These are phyloP conservation scores for Kryptolebias ocellatus DNA, from an alignment of 2,797 vertebrate species.

Conservation along the genomic window DNA sequence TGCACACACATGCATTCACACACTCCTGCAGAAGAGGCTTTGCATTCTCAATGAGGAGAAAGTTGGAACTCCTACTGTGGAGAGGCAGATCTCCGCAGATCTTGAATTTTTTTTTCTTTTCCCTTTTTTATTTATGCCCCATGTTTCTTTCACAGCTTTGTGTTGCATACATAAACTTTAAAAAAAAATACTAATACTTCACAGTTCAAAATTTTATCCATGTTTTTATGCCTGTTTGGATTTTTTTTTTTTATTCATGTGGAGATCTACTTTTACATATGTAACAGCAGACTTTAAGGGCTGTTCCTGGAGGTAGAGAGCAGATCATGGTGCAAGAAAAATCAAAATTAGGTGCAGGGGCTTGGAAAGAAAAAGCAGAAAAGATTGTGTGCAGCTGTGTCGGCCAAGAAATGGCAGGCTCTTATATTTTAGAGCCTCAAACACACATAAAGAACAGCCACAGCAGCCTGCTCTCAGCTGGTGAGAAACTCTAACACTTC, in stretches of 20 bases:
- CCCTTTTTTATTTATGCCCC: conserved; percentile 10
- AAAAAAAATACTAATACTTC: not conserved
- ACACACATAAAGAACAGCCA: conserved; percentile 21
- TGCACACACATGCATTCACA: conserved; percentile 22
- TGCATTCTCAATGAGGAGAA: conserved; percentile 81
- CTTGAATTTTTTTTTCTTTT: conserved; percentile 31
- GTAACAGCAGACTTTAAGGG: conserved; percentile 9
- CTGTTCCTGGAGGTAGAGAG: conserved; percentile 9
- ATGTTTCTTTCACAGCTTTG: conserved; percentile 19
- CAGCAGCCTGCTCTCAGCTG: conserved; percentile 28
- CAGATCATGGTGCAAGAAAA: conserved; percentile 20
- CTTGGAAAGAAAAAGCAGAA: conserved; percentile 12
- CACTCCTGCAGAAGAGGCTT: conserved; percentile 67
- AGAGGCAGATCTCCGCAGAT: too few species aligned
- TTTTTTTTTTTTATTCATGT: conserved; percentile 35
- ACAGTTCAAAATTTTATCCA: conserved; percentile 7
- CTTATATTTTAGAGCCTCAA: conserved; percentile 4
- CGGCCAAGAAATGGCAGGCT: conserved; percentile 20
- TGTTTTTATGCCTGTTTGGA: conserved; percentile 22
- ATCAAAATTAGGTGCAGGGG: conserved; percentile 29
- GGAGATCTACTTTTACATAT: conserved; percentile 29
- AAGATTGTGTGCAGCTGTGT: conserved; percentile 12
- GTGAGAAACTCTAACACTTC: conserved; percentile 52
- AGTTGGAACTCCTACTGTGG: conserved; percentile 64
- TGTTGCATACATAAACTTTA: conserved; percentile 40